phyloP scores from a whole-genome alignment of 2,888 invertebrate species.

The Adelphocoris suturalis region DNA sequence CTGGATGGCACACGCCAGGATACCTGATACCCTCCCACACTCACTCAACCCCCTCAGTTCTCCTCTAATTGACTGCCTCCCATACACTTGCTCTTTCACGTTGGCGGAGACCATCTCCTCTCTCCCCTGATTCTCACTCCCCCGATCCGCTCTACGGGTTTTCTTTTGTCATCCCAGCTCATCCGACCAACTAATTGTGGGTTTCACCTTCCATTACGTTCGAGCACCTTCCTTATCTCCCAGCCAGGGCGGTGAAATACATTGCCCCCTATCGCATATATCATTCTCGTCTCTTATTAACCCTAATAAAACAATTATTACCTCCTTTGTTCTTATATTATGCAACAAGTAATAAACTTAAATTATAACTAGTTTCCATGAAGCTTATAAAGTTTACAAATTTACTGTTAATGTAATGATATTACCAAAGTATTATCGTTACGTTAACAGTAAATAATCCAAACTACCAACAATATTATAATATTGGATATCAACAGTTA shows the following conservation, averaged over 20 bases:
- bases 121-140: not conserved
- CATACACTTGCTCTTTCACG: not conserved
- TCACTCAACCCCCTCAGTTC: not conserved
- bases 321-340: too few species aligned
- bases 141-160: not conserved
- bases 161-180: conserved; percentile 40
- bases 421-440: too few species aligned
- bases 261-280: too few species aligned
- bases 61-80: conserved; percentile 57
- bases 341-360: too few species aligned
- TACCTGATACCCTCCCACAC: conserved; percentile 63
- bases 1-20: conserved; percentile 36
- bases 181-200: conserved; percentile 46
- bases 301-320: not conserved
- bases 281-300: not conserved
- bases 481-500: too few species aligned
- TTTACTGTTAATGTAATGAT: too few species aligned
- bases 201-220: conserved; percentile 11
- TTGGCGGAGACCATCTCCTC: not conserved
- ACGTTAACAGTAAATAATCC: too few species aligned
- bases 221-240: conserved; percentile 3
- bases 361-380: too few species aligned
- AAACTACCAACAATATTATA: too few species aligned
- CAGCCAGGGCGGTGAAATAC: too few species aligned
- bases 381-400: too few species aligned